Evolutionary conservation across 1,140 invertebrate species (phyloP).

Genomic region (Procambarus clarkii): DNA sequence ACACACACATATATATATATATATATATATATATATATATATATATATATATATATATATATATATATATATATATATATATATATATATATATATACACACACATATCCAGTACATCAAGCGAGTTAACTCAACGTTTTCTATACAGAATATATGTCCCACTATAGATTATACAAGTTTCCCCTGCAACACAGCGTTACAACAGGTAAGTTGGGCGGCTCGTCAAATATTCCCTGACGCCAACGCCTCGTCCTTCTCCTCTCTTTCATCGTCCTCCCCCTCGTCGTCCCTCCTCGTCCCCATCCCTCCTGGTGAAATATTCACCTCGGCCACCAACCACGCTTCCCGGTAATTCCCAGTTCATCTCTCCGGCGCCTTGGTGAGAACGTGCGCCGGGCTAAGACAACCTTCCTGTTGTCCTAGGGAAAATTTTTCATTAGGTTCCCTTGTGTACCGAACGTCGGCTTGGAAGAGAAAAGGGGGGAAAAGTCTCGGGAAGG

Average conservation of each 20-base stretch:
- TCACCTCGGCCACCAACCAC: background rate
- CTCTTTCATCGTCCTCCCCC: no score
- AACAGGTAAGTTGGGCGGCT: background rate
- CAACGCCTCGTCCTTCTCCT: background rate
- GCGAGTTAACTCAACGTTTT: background rate
- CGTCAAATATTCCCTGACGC: background rate
- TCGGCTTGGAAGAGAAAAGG: no score
- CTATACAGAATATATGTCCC: background rate
- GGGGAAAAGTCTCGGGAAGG: no score
- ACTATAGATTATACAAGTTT: background rate
- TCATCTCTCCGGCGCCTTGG: no score
- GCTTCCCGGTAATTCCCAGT: background rate
- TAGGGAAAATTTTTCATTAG: background rate
- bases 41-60: no score
- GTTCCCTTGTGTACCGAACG: background rate
- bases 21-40: no score
- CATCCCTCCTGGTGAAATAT: slow-evolving; percentile 16
- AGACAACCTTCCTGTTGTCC: background rate
- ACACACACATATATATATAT: no score
- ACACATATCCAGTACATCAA: no score
- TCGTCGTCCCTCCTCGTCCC: no score
- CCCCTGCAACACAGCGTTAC: background rate
- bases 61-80: no score
- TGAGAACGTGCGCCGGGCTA: no score
- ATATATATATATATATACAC: no score